Base-by-base conservation (phyloP, 2,797 vertebrate species). In the Melanotaenia parkinsoni region DNA sequence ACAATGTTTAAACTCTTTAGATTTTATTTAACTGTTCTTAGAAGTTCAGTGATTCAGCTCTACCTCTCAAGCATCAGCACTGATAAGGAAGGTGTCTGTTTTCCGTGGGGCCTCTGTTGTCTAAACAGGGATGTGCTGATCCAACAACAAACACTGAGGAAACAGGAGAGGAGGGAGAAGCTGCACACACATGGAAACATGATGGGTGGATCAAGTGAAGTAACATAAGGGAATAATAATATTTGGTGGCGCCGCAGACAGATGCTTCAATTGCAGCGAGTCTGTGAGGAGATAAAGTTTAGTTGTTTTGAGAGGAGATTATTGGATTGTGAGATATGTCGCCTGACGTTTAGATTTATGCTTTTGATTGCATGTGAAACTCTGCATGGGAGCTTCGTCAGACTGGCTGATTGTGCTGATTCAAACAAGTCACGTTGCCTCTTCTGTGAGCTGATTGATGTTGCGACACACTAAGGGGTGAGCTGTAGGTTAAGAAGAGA, bases 91-190 rank as follows among this genome's bases (percentile, higher is more conserved):
- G 81, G 83, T 77, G 76, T 87, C 68, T 56, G 74, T 78, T 90
- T 86, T 85, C 85, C 68, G 73, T 69, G 35, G 38, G 58, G 74
- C 64, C 61, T 72, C 81, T 91, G 89, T 90, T 93, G 90, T 88
- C 86, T 88, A 89, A 93, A 92, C 89, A 91, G 76, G 65, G 72
- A 85, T 81, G 79, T 90, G 83, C 80, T 85, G 85, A 84, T 78
- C 64, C 51, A 76, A 83, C 84, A 89, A 88, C 80, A 88, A 82
- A 81, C 75, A 73, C 63, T 1, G 60, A 69, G 65, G 66, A 57
- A 76, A 68, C 38, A 12, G 63, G 66, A 80, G 74, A 72, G 63
- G 38, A 51, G 66, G 57, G n/a, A 60, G 58, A 59, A 26, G 62
- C 51, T 45, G 33, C 45, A 78, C 63, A 70, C 54, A 45, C 61